A percentile compares a stretch with the other conserved stretches of the same genome.
These are phyloP conservation scores for Eulemur rubriventer DNA, from an alignment of 2,797 vertebrate species.

Conservation along the genomic window DNA sequence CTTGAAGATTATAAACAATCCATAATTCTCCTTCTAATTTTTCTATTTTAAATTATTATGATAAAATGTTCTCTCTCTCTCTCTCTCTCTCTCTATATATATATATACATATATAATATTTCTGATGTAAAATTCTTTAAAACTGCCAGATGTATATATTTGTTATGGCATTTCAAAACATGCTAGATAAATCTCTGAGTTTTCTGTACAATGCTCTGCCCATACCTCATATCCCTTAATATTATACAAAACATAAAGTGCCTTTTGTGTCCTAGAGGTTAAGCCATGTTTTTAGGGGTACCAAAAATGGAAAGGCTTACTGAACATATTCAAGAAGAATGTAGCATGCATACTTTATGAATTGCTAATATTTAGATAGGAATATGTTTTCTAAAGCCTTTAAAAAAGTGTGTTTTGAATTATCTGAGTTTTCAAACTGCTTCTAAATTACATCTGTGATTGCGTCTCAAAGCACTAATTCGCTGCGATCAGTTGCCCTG, in stretches of 20 bases:
- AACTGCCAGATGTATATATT: not conserved
- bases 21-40: not conserved
- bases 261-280: not conserved
- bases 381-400: slow-evolving; percentile 1
- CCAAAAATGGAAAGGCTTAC: not conserved
- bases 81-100: too few species aligned
- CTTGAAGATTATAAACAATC: not conserved
- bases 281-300: not conserved
- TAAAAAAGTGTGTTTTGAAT: not conserved
- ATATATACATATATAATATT: not conserved
- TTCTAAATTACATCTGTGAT: slow-evolving; percentile 13
- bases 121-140: slow-evolving; percentile 19
- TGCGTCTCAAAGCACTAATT: slow-evolving; percentile 46
- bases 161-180: not conserved
- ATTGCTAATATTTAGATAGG: not conserved
- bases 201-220: not conserved
- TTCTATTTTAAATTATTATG: slow-evolving; percentile 7
- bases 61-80: not conserved
- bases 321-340: not conserved
- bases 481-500: not conserved
- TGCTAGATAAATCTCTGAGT: not conserved
- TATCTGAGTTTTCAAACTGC: not conserved
- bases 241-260: not conserved
- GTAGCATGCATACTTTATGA: not conserved
- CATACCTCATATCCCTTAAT: not conserved